Evolutionary conservation across 2,113 vertebrate genomes (phyloP).

Genomic region (Actenoides hombroni): DNA sequence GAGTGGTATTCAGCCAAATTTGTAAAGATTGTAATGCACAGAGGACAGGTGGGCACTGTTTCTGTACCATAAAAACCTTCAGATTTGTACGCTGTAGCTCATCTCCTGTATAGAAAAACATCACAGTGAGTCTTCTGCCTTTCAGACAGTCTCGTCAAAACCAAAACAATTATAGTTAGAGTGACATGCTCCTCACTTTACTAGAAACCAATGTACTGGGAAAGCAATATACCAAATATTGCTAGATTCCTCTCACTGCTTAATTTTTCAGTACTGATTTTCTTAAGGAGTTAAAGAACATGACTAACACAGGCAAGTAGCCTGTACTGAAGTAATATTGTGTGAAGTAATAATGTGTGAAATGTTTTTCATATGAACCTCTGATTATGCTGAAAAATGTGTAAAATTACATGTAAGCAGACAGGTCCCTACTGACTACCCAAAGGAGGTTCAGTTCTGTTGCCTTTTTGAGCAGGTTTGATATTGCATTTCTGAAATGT

Average conservation of each 20-base stretch:
- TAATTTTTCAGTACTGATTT: not conserved
- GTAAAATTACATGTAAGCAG: not conserved
- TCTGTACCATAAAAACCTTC: not conserved
- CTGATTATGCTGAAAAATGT: slow-evolving; percentile 16
- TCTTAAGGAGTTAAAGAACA: slow-evolving; percentile 4
- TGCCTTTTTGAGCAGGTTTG: not conserved
- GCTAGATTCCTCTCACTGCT: not conserved
- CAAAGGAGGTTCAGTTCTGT: not conserved
- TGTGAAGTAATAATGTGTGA: not conserved
- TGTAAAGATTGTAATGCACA: not conserved
- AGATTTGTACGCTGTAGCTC: not conserved
- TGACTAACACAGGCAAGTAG: slow-evolving; percentile 1
- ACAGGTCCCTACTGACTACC: not conserved
- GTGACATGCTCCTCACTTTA: not conserved
- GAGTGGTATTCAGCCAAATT: not conserved
- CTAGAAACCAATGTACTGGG: not conserved
- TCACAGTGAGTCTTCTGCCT: not conserved
- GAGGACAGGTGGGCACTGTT: not conserved
- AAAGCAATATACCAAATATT: not conserved
- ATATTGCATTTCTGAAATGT: not conserved
- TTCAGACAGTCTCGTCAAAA: not conserved
- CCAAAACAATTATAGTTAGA: not conserved
- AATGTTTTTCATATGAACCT: not conserved
- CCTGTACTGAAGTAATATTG: not conserved
- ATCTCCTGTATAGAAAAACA: not conserved